These are phyloP conservation scores for Leptinotarsa texana DNA, from an alignment of 1,140 invertebrate species.

Conservation along the genomic window DNA sequence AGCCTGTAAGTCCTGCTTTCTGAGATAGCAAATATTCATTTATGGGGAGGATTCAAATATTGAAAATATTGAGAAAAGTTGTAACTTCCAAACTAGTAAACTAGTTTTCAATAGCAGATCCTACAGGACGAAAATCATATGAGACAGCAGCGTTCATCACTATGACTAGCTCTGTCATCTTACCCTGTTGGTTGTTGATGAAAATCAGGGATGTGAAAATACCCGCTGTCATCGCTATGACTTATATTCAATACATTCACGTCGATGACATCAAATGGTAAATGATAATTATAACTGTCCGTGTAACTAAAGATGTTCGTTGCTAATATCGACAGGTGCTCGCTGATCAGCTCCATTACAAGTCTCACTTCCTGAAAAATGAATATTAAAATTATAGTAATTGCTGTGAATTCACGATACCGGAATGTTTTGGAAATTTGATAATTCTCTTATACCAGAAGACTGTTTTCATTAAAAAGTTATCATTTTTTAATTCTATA, in stretches of 20 bases:
- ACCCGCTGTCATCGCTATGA: neutral
- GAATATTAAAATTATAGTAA: neutral
- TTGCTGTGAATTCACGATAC: too few relatives aligned
- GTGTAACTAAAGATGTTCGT: conserved; percentile 6
- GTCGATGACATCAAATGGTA: conserved; percentile 30
- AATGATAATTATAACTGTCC: conserved; percentile 13
- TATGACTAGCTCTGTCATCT: neutral
- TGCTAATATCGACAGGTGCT: conserved; percentile 28
- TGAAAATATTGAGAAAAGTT: too few relatives aligned
- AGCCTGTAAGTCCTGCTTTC: too few relatives aligned
- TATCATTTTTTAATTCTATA: too few relatives aligned
- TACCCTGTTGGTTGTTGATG: neutral
- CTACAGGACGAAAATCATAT: too few relatives aligned
- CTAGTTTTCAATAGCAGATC: too few relatives aligned
- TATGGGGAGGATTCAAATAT: too few relatives aligned
- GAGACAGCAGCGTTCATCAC: too few relatives aligned
- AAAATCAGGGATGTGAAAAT: conserved; percentile 17
- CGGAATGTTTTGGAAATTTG: neutral
- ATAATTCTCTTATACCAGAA: neutral
- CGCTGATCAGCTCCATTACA: conserved; percentile 23
- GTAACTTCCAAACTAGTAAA: too few relatives aligned
- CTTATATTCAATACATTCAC: conserved; percentile 30
- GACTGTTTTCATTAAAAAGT: neutral
- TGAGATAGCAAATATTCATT: too few relatives aligned
- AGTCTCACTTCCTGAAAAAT: conserved; percentile 32